Evolutionary conservation across 30 jellyfish, hydroid and myxozoan genomes (phyloP), one percentile per base, ranked within the genome.

Genomic region (Aurelia sp.): DNA sequence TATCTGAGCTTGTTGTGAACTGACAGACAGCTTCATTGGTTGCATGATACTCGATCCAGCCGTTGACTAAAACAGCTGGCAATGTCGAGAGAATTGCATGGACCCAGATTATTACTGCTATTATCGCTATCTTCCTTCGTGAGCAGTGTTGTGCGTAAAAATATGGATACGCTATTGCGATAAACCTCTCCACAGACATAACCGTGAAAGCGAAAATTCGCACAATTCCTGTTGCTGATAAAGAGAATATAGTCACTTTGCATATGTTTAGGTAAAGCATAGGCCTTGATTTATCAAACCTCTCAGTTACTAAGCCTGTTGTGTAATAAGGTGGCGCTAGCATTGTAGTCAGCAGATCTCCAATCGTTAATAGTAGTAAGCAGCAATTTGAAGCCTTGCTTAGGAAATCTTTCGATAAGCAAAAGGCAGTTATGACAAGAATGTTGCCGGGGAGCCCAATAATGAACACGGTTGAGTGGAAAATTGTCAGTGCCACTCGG

Each of bases 251-350:
- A 3, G 86, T 44, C 13, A 69, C 92, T 70, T 82, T 82, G 71
- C 92, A 82, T 10, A 82, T 40, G 4, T 58, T 18, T 8, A 74
- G 58, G 47, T 69, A 82, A 19, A 50, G 72, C 61, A 18, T 72
- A 1, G 82, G 82, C 15, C 63, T 59, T 16, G 86, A 67, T 6
- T 59, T 64, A 33, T 82, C 92, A 48, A 82, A 82, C 2, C 35
- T 75, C 31, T 60, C 55, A n/a, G 60, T 57, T 21, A 82, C 22
- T 24, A 82, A 55, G 47, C 92, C 92, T 57, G 78, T 82, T 4
- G 92, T 64, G 55, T 82, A 82, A 50, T 82, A 82, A 18, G 98
- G 98, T 19, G 89, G 80, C 3, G 91, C 88, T 57, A 79, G 86
- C 8, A 85, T 17, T 4, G 67, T 52, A 50, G 89, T 93, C n/a